phyloP scores from a whole-genome alignment of 1,140 invertebrate species.

The Neodiprion lecontei region DNA sequence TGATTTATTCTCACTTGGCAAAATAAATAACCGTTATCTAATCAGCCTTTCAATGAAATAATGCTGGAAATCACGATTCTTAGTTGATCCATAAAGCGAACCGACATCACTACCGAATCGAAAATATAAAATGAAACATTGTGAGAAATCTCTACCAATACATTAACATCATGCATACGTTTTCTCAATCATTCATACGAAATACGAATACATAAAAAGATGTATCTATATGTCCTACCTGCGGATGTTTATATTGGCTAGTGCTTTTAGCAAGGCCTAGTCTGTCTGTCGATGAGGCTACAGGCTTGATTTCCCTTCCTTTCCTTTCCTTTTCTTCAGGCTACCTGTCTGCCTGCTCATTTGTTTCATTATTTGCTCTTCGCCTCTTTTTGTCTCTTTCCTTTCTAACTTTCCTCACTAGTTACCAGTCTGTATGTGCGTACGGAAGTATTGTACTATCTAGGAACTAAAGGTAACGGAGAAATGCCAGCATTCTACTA shows the following conservation, averaged over 20 bases:
- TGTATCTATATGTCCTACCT: constrained; percentile 54
- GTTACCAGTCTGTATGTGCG: background rate
- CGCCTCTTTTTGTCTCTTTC: constrained; percentile 1
- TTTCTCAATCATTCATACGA: constrained; percentile 6
- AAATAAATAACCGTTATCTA: too few relatives aligned
- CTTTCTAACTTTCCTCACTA: constrained; percentile 35
- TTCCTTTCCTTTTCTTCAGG: constrained; percentile 32
- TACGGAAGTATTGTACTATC: too few relatives aligned
- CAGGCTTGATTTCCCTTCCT: constrained; percentile 17
- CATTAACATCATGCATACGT: constrained; percentile 23
- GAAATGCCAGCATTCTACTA: too few relatives aligned
- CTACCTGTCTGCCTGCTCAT: constrained; percentile 47
- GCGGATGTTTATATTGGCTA: constrained; percentile 39
- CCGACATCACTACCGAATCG: too few relatives aligned
- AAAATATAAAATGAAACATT: too few relatives aligned
- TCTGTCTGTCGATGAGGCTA: constrained; percentile 43
- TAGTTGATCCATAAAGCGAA: too few relatives aligned
- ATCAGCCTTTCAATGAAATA: too few relatives aligned
- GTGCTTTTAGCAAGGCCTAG: constrained; percentile 45
- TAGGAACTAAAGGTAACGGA: too few relatives aligned
- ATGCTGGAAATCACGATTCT: too few relatives aligned
- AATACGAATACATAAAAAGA: constrained; percentile 32
- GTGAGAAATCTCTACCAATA: too few relatives aligned
- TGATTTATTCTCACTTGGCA: too few relatives aligned
- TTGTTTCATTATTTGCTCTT: constrained; percentile 35